Percentiles rank a stretch among this genome's conserved stretches.
These are phyloP conservation scores for Pentalonia nigronervosa DNA, from an alignment of 1,140 invertebrate species.

Conservation along the genomic window DNA sequence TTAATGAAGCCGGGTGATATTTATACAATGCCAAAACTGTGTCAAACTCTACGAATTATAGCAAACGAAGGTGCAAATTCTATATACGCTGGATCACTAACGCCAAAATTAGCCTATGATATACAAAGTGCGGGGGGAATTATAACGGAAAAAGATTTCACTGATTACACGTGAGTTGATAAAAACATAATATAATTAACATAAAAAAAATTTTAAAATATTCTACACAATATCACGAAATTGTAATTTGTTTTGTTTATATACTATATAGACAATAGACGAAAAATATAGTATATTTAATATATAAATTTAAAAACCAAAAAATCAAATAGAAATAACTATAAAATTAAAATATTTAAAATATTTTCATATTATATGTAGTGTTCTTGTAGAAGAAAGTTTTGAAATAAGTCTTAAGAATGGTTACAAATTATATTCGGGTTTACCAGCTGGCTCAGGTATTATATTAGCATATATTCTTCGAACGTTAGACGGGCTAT, in stretches of 20 bases:
- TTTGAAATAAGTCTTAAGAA: background rate
- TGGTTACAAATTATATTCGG: background rate
- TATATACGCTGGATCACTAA: slow-evolving; percentile 74
- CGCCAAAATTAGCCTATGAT: slow-evolving; percentile 73
- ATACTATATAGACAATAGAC: background rate
- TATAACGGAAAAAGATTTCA: slow-evolving; percentile 78
- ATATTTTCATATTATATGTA: background rate
- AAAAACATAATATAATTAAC: background rate
- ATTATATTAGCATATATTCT: slow-evolving; percentile 83
- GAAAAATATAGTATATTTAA: background rate
- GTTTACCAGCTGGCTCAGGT: slow-evolving; percentile 81
- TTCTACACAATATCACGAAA: background rate
- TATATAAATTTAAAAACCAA: background rate
- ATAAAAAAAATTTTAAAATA: too few relatives aligned
- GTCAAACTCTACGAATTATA: slow-evolving; percentile 76
- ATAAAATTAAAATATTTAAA: background rate
- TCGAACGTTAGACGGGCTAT: slow-evolving; percentile 76
- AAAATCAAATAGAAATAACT: background rate
- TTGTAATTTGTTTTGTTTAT: background rate
- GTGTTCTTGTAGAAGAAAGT: slow-evolving; percentile 3
- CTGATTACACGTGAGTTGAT: slow-evolving; percentile 65
- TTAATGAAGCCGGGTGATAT: slow-evolving; percentile 72
- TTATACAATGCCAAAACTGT: slow-evolving; percentile 74
- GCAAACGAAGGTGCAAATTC: slow-evolving; percentile 71
- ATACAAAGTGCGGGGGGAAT: slow-evolving; percentile 77